Percentiles rank a stretch among this genome's conserved stretches.
phyloP scores from a whole-genome alignment of 2,113 vertebrate species.

The Dinomys branickii region DNA sequence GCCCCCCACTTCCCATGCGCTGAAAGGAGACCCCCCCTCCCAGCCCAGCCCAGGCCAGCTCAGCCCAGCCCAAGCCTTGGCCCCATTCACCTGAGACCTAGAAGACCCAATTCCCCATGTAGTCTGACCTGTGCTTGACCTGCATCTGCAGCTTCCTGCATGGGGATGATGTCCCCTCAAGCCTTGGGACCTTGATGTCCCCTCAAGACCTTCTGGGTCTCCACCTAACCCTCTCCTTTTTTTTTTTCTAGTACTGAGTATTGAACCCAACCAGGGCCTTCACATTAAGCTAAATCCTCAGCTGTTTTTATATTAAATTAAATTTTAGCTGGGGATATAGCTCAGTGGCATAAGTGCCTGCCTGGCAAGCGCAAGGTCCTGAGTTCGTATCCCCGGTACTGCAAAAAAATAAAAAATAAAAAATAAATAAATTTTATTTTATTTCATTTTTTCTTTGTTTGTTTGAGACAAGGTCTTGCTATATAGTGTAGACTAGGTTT shows the following conservation, averaged over 20 bases:
- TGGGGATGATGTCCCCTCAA: background rate
- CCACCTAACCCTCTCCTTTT: background rate
- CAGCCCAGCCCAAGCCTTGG: background rate
- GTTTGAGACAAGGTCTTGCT: too few relatives aligned
- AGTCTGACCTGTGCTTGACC: background rate
- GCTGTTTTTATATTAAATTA: background rate
- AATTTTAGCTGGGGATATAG: too few relatives aligned
- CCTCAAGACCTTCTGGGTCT: background rate
- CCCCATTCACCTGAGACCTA: too few relatives aligned
- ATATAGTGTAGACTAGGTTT: too few relatives aligned
- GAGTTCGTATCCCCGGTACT: too few relatives aligned
- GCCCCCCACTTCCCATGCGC: fast-evolving
- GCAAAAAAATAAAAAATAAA: too few relatives aligned
- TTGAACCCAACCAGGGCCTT: background rate
- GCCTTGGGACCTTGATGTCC: background rate
- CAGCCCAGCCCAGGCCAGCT: background rate
- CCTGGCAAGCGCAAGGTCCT: too few relatives aligned
- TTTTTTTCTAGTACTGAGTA: background rate
- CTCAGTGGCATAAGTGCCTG: too few relatives aligned
- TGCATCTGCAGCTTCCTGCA: background rate
- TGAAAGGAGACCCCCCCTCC: background rate
- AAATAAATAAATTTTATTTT: background rate
- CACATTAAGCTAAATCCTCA: background rate
- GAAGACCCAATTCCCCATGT: background rate
- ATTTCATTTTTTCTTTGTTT: too few relatives aligned